phyloP scores from a whole-genome alignment of 2,888 invertebrate species.

The Fabriciana adippe region DNA sequence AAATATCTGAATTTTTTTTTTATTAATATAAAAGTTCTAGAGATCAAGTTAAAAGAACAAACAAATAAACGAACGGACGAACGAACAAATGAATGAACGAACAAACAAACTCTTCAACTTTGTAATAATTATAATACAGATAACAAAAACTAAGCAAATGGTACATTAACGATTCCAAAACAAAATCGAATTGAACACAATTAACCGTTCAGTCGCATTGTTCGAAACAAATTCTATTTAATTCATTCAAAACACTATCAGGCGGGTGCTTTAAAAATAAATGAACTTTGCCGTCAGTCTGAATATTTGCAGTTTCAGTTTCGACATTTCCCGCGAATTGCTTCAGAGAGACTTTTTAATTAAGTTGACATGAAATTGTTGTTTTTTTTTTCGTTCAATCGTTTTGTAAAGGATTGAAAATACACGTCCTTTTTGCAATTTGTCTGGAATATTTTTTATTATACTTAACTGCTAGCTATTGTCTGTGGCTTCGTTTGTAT shows the following conservation, averaged over 20 bases:
- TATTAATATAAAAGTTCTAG: too few relatives aligned
- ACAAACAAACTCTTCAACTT: too few relatives aligned
- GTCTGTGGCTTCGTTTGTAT: too few relatives aligned
- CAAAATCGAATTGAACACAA: neutral
- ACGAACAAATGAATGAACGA: too few relatives aligned
- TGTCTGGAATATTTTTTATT: too few relatives aligned
- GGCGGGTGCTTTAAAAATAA: conserved; percentile 16
- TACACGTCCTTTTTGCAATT: conserved; percentile 1
- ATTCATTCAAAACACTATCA: conserved; percentile 19
- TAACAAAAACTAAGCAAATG: neutral
- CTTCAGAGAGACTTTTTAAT: conserved; percentile 26
- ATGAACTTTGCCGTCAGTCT: conserved; percentile 17
- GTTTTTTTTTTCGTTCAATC: neutral
- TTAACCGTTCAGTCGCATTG: conserved; percentile 1
- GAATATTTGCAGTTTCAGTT: conserved; percentile 20
- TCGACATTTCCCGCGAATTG: conserved; percentile 19
- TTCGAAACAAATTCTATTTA: conserved; percentile 4
- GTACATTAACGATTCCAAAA: neutral
- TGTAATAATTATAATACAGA: too few relatives aligned
- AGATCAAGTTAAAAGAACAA: too few relatives aligned
- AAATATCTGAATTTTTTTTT: too few relatives aligned
- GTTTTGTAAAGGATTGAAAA: neutral
- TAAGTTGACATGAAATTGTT: conserved; percentile 23
- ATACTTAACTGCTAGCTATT: too few relatives aligned
- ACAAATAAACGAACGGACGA: too few relatives aligned